Percentiles rank a stretch among this genome's conserved stretches.
Conservation (phyloP, 2,797 vertebrate species). For the Sylvilagus floridanus region DNA sequence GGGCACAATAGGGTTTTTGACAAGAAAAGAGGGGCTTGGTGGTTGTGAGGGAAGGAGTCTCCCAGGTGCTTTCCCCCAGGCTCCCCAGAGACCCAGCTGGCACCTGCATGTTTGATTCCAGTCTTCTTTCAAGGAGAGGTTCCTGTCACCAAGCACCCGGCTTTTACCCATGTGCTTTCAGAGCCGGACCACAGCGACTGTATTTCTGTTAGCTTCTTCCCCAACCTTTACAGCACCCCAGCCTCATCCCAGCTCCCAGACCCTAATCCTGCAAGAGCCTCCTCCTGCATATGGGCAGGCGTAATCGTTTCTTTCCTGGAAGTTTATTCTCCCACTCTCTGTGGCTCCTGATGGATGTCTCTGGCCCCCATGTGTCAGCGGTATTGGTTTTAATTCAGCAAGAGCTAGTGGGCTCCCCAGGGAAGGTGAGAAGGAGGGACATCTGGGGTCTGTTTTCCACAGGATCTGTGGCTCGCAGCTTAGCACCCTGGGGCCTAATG, state of each 20-base stretch:
- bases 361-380: conserved; percentile 65
- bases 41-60: not conserved
- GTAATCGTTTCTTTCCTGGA: conserved; percentile 25
- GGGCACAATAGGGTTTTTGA: not conserved
- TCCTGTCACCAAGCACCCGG: not conserved
- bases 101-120: not conserved
- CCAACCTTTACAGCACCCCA: no score
- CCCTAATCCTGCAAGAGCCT: not conserved
- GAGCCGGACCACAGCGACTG: not conserved
- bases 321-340: conserved; percentile 16
- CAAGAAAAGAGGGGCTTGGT: not conserved
- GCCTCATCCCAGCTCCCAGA: not conserved
- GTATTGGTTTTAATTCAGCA: conserved; percentile 69
- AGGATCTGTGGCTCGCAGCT: conserved; percentile 60
- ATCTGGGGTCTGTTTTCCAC: conserved; percentile 75
- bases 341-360: conserved; percentile 63
- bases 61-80: not conserved
- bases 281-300: not conserved
- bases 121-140: not conserved
- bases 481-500: conserved; percentile 69
- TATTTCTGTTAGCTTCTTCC: not conserved
- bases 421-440: conserved; percentile 73
- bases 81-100: conserved; percentile 2
- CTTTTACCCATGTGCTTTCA: conserved; percentile 36
- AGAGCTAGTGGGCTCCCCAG: conserved; percentile 52